Base-by-base conservation (phyloP, 2,797 vertebrate genomes). In the Malurus splendens region DNA sequence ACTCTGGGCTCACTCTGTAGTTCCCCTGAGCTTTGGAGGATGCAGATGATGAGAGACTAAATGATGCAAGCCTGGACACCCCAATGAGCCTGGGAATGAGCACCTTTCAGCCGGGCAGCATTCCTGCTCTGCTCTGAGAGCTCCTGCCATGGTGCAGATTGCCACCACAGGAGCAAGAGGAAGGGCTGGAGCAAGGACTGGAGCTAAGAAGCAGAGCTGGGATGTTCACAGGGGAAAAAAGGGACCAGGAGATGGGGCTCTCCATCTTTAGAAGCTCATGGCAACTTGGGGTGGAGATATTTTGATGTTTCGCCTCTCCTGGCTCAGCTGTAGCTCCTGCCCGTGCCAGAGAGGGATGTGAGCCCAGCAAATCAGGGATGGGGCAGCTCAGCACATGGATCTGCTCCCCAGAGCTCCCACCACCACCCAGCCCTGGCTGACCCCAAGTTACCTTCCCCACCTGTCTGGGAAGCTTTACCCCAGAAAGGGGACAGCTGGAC, bases 391-490 rank as follows among this genome's bases (percentile, higher is more conserved):
- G 70, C 41, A 62, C 23, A 19, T 8, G 19, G n/a, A 44, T 2
- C 33, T 33, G 54, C 45, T 39, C n/a, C 51, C 50, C 16, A 19
- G 16, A 73, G 66, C 10, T 72, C 64, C 50, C n/a, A 6, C 19
- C n/a, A 16, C 24, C 18, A 32, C 14, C 42, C 22, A 7, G 72
- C 14, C 51, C 51, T 0, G 0, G 2, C 16, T 41, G 44, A 45
- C 3, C 7, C 59, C 0, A 0, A 57, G 39, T 6, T 16, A 14
- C 64, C 47, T 17, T 27, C 24, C 22, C 7, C 74, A 52, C 27
- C 38, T 47, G n/a, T 10, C 75, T 67, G 54, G 45, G n/a, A 78
- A 78, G 19, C 39, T 75, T 15, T 65, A 0, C 15, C 42, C 19
- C 24, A 30, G 12, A 15, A 30, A 59, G 6, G 14, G 39, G 36